Evolutionary conservation across 2,797 vertebrate species (phyloP), one percentile per base, ranked within the genome.

Genomic region (Chromis chromis): DNA sequence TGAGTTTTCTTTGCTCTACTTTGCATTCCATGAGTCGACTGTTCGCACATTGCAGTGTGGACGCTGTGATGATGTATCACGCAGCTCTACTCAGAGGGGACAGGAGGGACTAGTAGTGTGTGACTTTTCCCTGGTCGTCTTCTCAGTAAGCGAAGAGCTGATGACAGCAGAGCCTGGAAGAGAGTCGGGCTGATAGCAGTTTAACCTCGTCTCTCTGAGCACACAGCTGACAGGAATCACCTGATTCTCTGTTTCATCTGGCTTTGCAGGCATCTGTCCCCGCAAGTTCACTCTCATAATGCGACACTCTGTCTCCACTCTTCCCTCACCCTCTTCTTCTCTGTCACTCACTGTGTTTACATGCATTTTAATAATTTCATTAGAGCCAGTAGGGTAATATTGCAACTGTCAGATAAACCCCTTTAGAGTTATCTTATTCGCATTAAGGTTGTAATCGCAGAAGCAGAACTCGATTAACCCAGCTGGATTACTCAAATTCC

Each of bases 391-490:
- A 2, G 58, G 57, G 54, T 58, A 27, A 83, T 70, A 60, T 70
- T 59, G 70, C 78, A 36, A 40, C 68, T 61, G 77, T 78, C 82
- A 76, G 69, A 70, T 73, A 73, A 84, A 78, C 50, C 77, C 55
- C 54, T 60, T 68, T 25, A 36, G 59, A 79, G 70, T 70, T 83
- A 81, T 83, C 78, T 63, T 44, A 55, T 67, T 70, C 11, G 48
- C 67, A 79, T 86, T 86, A 79, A 65, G 55, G 80, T 77, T 86
- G 82, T 85, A 86, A 79, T 82, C 68, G 33, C 60, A 59, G 63
- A 52, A 50, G 78, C 73, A 72, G 69, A 79, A 79, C 74, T 85
- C 65, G 65, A 81, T 86, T 85, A 83, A 66, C 75, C 68, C 68
- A 33, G 74, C 70, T 63, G 77, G 71, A 81, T 87, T 83, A 81